These are phyloP conservation scores for Desmodus rotundus DNA, from an alignment of 2,113 vertebrate genomes.

Conservation along the genomic window DNA sequence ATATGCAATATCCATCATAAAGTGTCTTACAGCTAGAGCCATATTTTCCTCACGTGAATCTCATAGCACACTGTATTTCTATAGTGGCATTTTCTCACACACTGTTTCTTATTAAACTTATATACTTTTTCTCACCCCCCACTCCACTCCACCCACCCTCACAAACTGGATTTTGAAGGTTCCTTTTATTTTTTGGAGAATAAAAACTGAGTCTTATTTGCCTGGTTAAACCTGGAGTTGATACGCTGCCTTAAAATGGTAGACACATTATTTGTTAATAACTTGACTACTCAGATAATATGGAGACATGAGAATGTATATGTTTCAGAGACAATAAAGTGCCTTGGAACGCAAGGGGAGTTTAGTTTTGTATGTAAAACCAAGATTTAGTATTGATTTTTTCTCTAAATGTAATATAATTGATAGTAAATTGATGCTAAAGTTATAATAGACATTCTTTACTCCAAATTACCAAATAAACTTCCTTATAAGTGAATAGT, in stretches of 20 bases:
- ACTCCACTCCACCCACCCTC: background rate
- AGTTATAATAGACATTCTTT: slow-evolving; percentile 4
- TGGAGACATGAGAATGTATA: background rate
- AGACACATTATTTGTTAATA: background rate
- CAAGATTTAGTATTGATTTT: slow-evolving; percentile 15
- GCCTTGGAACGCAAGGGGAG: background rate
- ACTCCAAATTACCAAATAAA: slow-evolving; percentile 10
- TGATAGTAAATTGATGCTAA: background rate
- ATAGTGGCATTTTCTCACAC: background rate
- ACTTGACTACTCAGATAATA: background rate
- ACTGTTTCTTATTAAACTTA: background rate
- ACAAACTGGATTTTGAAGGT: background rate
- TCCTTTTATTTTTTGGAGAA: background rate
- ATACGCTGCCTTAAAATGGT: background rate
- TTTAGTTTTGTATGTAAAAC: slow-evolving; percentile 37
- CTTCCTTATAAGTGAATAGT: slow-evolving; percentile 8
- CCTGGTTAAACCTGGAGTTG: background rate
- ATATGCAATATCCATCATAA: background rate
- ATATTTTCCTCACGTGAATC: background rate
- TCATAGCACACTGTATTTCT: background rate
- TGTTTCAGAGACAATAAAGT: slow-evolving; percentile 32
- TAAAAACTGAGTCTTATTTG: background rate
- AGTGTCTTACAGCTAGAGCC: background rate
- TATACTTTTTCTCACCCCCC: background rate
- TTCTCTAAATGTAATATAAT: slow-evolving; percentile 25